Conservation (phyloP, 2,113 vertebrate species). For the Malurus cyaneus region DNA sequence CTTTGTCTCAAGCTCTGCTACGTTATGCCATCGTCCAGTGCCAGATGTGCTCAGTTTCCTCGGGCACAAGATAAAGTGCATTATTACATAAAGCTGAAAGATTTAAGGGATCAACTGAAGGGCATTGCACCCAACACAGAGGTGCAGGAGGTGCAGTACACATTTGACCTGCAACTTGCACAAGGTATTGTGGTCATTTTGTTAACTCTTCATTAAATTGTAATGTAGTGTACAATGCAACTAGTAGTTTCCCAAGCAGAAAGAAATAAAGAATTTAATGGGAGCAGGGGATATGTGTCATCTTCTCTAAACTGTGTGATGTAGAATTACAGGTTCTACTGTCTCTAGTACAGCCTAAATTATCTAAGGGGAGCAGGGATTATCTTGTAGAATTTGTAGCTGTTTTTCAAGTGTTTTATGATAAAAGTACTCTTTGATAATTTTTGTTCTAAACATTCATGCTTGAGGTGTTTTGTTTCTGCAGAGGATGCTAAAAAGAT, state of each 20-base stretch:
- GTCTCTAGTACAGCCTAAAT: background rate
- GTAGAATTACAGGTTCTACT: background rate
- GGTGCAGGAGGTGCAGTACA: conserved; percentile 87
- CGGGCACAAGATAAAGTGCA: conserved; percentile 98
- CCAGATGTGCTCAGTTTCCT: conserved; percentile 96
- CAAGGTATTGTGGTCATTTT: conserved; percentile 78
- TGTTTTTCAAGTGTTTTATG: background rate
- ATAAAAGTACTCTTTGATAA: background rate
- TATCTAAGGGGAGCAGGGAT: background rate
- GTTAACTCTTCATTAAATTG: background rate
- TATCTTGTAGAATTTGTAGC: background rate
- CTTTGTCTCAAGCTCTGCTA: conserved; percentile 84
- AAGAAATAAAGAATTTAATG: background rate
- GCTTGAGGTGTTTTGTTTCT: conserved; percentile 4
- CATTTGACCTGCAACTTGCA: conserved; percentile 87
- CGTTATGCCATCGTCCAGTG: conserved; percentile 97
- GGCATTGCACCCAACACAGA: conserved; percentile 78
- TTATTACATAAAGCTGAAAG: conserved; percentile 96
- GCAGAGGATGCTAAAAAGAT: conserved; percentile 96
- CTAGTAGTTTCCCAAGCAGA: background rate
- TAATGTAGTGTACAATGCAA: background rate
- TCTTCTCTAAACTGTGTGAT: background rate
- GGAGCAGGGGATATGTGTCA: background rate
- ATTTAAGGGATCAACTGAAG: conserved; percentile 90
- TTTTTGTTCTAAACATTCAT: background rate